These are phyloP conservation scores for Pollenia amentaria DNA, from an alignment of 2,888 invertebrate species.

Conservation along the genomic window DNA sequence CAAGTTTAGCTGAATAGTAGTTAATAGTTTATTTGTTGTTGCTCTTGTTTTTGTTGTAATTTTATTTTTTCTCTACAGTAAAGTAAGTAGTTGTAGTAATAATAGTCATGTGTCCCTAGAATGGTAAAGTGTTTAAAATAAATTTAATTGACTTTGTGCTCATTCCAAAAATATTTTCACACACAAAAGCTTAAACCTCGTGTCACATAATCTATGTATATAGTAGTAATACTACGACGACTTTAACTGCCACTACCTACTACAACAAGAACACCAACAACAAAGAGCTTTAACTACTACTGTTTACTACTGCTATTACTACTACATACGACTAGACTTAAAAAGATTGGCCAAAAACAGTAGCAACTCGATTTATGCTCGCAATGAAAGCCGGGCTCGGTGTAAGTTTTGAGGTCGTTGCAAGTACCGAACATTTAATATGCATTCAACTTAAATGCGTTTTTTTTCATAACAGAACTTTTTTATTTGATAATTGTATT, in stretches of 20 bases:
- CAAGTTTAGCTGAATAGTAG: constrained; percentile 68
- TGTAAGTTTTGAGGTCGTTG: too few species aligned
- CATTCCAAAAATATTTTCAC: constrained; percentile 81
- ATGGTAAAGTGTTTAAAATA: constrained; percentile 75
- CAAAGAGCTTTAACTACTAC: constrained; percentile 28
- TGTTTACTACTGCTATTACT: constrained; percentile 56
- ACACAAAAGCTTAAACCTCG: constrained; percentile 80
- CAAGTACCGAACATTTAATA: too few species aligned
- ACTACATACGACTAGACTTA: background rate
- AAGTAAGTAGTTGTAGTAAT: constrained; percentile 62
- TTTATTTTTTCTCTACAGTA: constrained; percentile 15
- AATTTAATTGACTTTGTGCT: constrained; percentile 75
- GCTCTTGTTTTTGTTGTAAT: constrained; percentile 24
- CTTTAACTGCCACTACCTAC: constrained; percentile 56
- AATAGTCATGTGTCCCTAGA: constrained; percentile 74
- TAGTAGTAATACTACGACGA: constrained; percentile 24
- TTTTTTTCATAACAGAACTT: too few species aligned
- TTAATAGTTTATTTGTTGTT: constrained; percentile 54
- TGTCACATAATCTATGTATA: constrained; percentile 71
- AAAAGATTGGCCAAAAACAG: background rate
- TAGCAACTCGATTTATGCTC: too few species aligned
- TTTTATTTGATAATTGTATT: too few species aligned
- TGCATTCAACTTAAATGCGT: too few species aligned
- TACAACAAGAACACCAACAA: constrained; percentile 32
- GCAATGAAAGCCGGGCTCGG: too few species aligned